These are phyloP conservation scores for Chouioia cunea DNA, from an alignment of 2,888 invertebrate species.

Conservation along the genomic window DNA sequence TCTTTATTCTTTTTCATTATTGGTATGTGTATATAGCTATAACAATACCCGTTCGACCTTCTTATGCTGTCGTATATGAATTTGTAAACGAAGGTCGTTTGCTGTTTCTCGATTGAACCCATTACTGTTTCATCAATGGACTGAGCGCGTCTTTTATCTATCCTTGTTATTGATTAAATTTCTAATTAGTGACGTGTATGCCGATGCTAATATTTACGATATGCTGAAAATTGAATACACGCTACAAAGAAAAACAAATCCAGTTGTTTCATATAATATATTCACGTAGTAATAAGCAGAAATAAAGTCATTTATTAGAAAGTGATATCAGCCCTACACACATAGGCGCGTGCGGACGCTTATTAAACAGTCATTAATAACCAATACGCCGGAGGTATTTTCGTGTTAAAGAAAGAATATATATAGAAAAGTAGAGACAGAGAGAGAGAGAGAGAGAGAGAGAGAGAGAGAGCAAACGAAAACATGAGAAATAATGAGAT, in stretches of 20 bases:
- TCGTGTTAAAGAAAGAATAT: slow-evolving; percentile 14
- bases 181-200: too few species aligned
- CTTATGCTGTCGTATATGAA: slow-evolving; percentile 26
- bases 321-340: not conserved
- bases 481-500: slow-evolving; percentile 32
- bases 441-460: too few species aligned
- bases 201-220: too few species aligned
- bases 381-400: slow-evolving; percentile 14
- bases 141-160: too few species aligned
- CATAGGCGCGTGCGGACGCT: not conserved
- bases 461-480: too few species aligned
- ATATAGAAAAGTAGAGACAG: too few species aligned
- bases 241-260: too few species aligned
- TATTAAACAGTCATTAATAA: slow-evolving; percentile 40
- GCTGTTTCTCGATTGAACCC: slow-evolving; percentile 2
- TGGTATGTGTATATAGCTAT: slow-evolving; percentile 1
- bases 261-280: too few species aligned
- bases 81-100: slow-evolving; percentile 22
- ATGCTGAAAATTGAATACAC: too few species aligned
- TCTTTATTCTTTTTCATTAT: slow-evolving; percentile 8
- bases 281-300: not conserved
- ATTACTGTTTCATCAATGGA: too few species aligned
- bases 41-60: slow-evolving; percentile 24
- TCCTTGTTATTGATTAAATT: too few species aligned
- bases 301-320: slow-evolving; percentile 24